Evolutionary conservation across 2,888 invertebrate species (phyloP), one percentile per base, ranked within the genome.

Genomic region (Dryobotodes eremita): DNA sequence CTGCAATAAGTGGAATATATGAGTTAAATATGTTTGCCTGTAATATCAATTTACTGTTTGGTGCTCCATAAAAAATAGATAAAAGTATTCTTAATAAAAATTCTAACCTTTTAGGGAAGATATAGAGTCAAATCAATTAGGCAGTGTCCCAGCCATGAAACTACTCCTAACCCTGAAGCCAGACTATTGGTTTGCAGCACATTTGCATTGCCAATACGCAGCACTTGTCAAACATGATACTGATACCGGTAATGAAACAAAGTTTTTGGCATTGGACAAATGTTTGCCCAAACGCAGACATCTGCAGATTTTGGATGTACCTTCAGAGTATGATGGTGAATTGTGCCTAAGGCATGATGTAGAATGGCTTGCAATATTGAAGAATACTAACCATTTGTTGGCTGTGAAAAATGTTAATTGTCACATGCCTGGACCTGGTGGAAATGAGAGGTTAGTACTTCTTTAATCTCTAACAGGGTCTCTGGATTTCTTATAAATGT

Each of bases 201-300:
- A 99, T 97, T 97, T 99, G 86, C 99, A 99, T 95, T 99, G 99
- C 89, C 99, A 99, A 95, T 99, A 99, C 97, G 98, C 98, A 20
- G 99, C 99, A 0, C 88, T 99, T 5, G 98, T 99, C 10, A 97
- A 98, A 57, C 99, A 99, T 48, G 94, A 97, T 20, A 42, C 36
- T 0, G 13, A 36, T 36, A 48, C 55, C 79, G 93, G 95, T 23
- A 92, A 85, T 55, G 94, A 96, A 91, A 94, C 99, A 0, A 99
- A 98, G 92, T 99, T 99, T 95, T 95, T 99, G 86, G 99, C 99
- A 0, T 95, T 99, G n/a, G 99, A 99, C 93, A 99, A 99, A 97
- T 99, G 99, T 94, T 96, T 99, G 72, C 99, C 99, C 0, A 98
- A 97, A 89, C 97, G 99, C 83, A 97, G 98, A 83, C 99, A 99